Base-by-base conservation (phyloP, 2,797 vertebrate genomes). In the Taenioides sp. region DNA sequence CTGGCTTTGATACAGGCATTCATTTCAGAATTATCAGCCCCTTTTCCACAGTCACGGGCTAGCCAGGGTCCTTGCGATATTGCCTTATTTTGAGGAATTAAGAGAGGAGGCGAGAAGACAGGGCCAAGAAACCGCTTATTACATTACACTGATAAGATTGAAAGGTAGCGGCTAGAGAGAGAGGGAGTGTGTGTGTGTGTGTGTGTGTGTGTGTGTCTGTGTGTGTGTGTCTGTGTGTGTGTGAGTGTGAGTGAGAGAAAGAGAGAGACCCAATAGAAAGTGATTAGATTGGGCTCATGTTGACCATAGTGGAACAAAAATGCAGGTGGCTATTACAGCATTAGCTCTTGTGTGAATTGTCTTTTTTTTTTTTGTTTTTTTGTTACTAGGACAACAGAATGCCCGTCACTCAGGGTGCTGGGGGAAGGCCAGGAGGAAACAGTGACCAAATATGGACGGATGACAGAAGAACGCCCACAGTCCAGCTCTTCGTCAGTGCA, bases 41-140 rank as follows among this genome's bases (percentile, higher is more conserved):
- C 89, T 91, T 92, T 91, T 92, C 91, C 88, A 81, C 88, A 89
- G 90, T 92, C 87, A 88, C 87, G 86, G 89, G 86, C 89, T 85
- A 86, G 89, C 88, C 84, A 79, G 83, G 85, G 91, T 79, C 87
- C 80, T 86, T 86, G 86, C 90, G 90, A 92, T 94, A 92, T 94
- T 93, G 92, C 90, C 93, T 91, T 92, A 92, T 93, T 93, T 91
- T 92, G 90, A 93, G 86, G 91, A 94, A 93, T 94, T 94, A 93
- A 93, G 92, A 92, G 90, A 91, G 87, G 91, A 89, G 89, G 91
- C 78, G 85, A 87, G 86, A 88, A 93, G 91, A 92, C 88, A 84
- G 91, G 89, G 90, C 78, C 72, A 88, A 93, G 91, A 88, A 90
- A 87, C 79, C 75, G 74, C 85, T 93, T 94, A 93, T 94, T 93